Conservation (phyloP, 30 jellyfish, hydroid and myxozoan genomes). For the Mastigias papua region DNA sequence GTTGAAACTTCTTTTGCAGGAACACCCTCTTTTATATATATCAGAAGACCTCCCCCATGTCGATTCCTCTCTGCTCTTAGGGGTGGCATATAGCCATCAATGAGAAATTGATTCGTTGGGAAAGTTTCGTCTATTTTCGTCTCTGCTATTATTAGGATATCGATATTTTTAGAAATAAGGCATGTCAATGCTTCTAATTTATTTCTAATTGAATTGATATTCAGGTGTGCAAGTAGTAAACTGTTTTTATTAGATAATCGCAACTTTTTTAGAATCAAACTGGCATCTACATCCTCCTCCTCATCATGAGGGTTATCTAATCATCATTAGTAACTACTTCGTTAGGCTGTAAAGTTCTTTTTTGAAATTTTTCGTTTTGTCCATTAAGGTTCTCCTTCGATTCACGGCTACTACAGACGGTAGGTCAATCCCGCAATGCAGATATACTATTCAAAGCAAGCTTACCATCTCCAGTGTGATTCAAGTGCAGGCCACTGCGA, state of each 20-base stretch:
- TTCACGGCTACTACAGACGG: slow-evolving; percentile 46
- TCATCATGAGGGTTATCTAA: background rate
- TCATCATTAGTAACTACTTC: slow-evolving; percentile 16
- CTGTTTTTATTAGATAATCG: background rate
- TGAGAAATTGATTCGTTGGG: slow-evolving; percentile 17
- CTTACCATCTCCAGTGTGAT: slow-evolving; percentile 28
- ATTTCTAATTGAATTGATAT: background rate
- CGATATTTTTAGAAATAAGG: background rate
- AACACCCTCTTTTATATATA: slow-evolving; percentile 16
- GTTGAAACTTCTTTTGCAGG: slow-evolving; percentile 33
- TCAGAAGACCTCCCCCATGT: slow-evolving; percentile 31
- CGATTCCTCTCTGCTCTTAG: slow-evolving; percentile 23
- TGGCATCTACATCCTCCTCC: background rate
- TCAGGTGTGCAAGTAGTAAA: background rate
- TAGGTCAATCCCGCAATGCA: slow-evolving; percentile 53
- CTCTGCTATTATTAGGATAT: slow-evolving; percentile 11
- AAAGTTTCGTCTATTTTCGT: slow-evolving; percentile 36
- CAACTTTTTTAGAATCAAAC: background rate
- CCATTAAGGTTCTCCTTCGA: slow-evolving; percentile 34
- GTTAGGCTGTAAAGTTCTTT: slow-evolving; percentile 19
- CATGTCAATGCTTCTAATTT: background rate
- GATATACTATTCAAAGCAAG: slow-evolving; percentile 46
- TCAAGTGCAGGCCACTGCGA: slow-evolving; percentile 49
- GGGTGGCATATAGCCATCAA: slow-evolving; percentile 37
- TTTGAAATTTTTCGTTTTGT: slow-evolving; percentile 22